Base-by-base conservation (phyloP, 2,797 vertebrate species). In the Cottoperca gobio region DNA sequence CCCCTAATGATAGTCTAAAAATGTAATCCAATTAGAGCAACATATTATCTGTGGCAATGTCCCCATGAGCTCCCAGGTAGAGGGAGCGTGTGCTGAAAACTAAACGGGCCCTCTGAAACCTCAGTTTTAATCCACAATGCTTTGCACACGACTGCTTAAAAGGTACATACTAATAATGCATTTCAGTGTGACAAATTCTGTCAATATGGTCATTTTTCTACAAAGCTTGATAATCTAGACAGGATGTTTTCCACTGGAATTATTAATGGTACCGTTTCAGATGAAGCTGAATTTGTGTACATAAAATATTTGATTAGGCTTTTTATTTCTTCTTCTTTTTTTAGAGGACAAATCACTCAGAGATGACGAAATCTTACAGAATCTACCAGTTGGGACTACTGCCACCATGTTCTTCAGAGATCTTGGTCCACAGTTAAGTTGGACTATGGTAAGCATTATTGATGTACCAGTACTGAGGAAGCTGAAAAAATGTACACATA, bases 401-500 rank as follows among this genome's bases (percentile, higher is more conserved):
- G 96, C 96, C 74, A 96, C 90, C 13, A 91, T 97, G 82, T 97
- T 95, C 88, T 97, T 97, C 89, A 95, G 90, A 94, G 97, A 97
- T 88, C 93, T 97, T 48, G 96, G 97, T 17, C 95, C 96, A 64
- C 96, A 97, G 89, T 88, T 97, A 59, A 95, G 96, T 58, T 97
- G 96, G 96, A 97, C 96, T 23, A 96, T 94, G 95, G 96, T 97
- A 85, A 92, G 87, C 85, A 52, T 19, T 16, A 65, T 13, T 33
- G 31, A 35, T 37, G 2, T 23, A 21, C 11, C 5, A 21, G 0
- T 16, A 57, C 31, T 3, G 31, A 24, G 6, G 40, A n/a, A 37
- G 14, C 8, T 39, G 52, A 49, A n/a, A n/a, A n/a, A n/a, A n/a
- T n/a, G n/a, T n/a, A n/a, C n/a, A n/a, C n/a, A n/a, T n/a, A n/a